phyloP scores from a whole-genome alignment of 2,113 vertebrate genomes.

The Isichthys henryi region DNA sequence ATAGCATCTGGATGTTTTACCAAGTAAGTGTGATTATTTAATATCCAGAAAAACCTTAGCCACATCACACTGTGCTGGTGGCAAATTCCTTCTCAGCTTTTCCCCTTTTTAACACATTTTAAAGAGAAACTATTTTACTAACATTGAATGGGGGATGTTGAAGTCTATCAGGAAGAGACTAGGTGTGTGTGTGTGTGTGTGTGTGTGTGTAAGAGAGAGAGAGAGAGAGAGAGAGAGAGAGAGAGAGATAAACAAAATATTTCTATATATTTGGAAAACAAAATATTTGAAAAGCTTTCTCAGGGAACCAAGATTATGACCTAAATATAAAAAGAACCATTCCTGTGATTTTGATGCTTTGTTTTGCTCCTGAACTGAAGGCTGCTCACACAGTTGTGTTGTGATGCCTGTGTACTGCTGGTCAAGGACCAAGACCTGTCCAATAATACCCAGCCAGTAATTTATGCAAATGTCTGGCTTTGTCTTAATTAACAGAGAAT shows the following conservation, averaged over 20 bases:
- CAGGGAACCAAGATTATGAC: neutral
- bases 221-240: no score
- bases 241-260: neutral
- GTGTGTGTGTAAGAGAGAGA: no score
- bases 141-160: neutral
- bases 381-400: neutral
- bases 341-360: neutral
- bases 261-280: neutral
- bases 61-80: neutral
- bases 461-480: neutral
- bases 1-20: neutral
- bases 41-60: neutral
- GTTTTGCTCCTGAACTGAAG: neutral
- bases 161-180: neutral
- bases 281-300: neutral
- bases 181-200: neutral
- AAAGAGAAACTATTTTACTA: neutral
- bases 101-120: neutral
- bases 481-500: neutral
- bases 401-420: neutral
- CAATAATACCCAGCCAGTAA: neutral
- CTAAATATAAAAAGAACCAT: neutral
- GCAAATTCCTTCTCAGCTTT: neutral
- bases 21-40: neutral
- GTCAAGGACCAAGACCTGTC: neutral